phyloP scores from a whole-genome alignment of 2,888 invertebrate genomes.

The Chrysolina haemoptera region DNA sequence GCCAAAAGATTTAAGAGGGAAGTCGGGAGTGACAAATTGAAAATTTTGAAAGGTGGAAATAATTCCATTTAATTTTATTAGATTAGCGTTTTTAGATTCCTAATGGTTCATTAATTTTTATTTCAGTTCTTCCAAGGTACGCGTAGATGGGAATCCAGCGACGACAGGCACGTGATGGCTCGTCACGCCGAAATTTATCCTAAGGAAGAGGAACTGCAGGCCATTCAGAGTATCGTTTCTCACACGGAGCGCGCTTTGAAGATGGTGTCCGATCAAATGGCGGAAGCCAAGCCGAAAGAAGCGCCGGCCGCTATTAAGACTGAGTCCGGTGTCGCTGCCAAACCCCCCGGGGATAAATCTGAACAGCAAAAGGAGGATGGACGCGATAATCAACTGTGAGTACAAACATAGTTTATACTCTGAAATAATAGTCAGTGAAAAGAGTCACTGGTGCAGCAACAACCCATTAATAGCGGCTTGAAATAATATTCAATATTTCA shows the following conservation, averaged over 20 bases:
- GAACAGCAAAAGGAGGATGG: slow-evolving; percentile 77
- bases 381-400: slow-evolving; percentile 85
- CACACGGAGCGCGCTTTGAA: slow-evolving; percentile 96
- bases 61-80: too few relatives aligned
- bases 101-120: slow-evolving; percentile 63
- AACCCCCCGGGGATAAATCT: slow-evolving; percentile 73
- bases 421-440: too few relatives aligned
- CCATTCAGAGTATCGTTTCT: slow-evolving; percentile 92
- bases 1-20: too few relatives aligned
- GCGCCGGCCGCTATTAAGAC: slow-evolving; percentile 34
- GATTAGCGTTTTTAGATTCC: too few relatives aligned
- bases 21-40: too few relatives aligned
- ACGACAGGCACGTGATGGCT: slow-evolving; percentile 95
- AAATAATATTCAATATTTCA: too few relatives aligned
- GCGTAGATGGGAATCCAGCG: slow-evolving; percentile 91
- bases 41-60: too few relatives aligned
- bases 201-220: slow-evolving; percentile 88
- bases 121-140: slow-evolving; percentile 70
- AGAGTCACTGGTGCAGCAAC: too few relatives aligned
- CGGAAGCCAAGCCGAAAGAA: slow-evolving; percentile 72
- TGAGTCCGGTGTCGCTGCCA: slow-evolving; percentile 58
- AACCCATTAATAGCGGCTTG: too few relatives aligned
- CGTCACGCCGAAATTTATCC: slow-evolving; percentile 96
- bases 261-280: slow-evolving; percentile 91
- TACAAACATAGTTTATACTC: slow-evolving; percentile 56